Percentiles rank a stretch among this genome's conserved stretches.
Conservation (phyloP, 2,113 vertebrate species). For the Turnix velox region DNA sequence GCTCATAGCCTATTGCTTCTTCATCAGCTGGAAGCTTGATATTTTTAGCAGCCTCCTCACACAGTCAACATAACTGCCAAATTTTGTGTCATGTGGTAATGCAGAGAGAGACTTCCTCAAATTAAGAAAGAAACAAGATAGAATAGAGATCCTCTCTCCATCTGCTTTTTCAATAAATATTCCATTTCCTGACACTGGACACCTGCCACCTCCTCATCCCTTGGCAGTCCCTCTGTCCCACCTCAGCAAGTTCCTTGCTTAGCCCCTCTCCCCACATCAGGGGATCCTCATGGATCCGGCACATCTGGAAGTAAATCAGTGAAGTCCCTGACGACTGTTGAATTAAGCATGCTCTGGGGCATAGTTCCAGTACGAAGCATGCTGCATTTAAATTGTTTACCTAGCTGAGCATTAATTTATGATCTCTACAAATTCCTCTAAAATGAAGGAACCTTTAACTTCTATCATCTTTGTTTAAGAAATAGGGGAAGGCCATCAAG, state of each 20-base stretch:
- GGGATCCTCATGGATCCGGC: not conserved
- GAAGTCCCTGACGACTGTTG: not conserved
- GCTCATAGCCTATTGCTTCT: not conserved
- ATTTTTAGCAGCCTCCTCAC: conserved; percentile 15
- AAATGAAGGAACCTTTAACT: not conserved
- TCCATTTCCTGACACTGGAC: not conserved
- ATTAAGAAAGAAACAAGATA: not conserved
- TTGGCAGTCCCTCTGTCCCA: not conserved
- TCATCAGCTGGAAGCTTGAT: not conserved
- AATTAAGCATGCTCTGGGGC: not conserved
- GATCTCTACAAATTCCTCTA: not conserved
- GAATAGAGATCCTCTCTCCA: not conserved
- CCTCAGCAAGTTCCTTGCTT: not conserved
- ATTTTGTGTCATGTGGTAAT: not conserved
- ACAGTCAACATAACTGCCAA: not conserved
- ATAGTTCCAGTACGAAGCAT: not conserved
- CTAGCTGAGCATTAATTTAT: not conserved
- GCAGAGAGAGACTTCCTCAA: not conserved
- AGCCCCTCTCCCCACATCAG: not conserved
- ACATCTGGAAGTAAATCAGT: not conserved
- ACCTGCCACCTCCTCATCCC: not conserved
- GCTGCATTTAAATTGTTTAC: conserved; percentile 4
- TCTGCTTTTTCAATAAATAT: not conserved
- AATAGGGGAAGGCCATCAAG: not conserved
- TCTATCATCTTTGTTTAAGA: not conserved